Percentiles rank a stretch among this genome's conserved stretches.
phyloP scores from a whole-genome alignment of 2,797 vertebrate genomes.

The Xenentodon cancila region DNA sequence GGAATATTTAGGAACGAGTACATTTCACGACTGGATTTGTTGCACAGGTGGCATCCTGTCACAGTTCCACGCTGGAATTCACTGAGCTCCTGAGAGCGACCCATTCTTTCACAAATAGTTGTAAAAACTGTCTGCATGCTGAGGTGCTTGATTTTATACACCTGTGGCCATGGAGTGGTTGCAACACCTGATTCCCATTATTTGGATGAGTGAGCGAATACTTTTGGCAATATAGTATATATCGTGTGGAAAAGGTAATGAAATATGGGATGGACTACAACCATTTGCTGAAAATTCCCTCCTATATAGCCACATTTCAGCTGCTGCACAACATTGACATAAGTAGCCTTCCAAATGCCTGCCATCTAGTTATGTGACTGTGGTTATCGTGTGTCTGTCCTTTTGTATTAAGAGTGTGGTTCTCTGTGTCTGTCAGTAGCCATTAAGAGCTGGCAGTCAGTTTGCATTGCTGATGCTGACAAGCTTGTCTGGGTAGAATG shows the following conservation, averaged over 20 bases:
- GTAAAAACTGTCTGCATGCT: no score
- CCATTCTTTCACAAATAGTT: no score
- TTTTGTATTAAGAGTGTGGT: constrained; percentile 15
- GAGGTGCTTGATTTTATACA: no score
- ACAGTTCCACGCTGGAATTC: no score
- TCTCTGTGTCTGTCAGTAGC: constrained; percentile 44
- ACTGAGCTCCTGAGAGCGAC: no score
- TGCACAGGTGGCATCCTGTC: no score
- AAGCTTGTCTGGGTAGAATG: constrained; percentile 51
- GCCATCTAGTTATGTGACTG: constrained; percentile 27
- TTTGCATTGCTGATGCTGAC: constrained; percentile 63
- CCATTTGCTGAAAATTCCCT: constrained; percentile 11
- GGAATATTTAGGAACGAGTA: no score
- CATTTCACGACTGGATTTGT: no score
- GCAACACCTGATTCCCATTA: no score
- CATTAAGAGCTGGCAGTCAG: constrained; percentile 61
- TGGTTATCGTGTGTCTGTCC: constrained; percentile 29
- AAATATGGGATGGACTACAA: constrained; percentile 12
- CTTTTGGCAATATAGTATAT: no score
- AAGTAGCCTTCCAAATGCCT: constrained; percentile 11
- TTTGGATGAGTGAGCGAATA: no score
- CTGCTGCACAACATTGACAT: constrained; percentile 1
- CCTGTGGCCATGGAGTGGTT: no score
- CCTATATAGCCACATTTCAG: constrained; percentile 9
- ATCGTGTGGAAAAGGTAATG: constrained; percentile 22